A percentile compares a stretch with the other conserved stretches of the same genome.
These are phyloP conservation scores for Cheilosia urbana DNA, from an alignment of 2,888 invertebrate genomes.

Conservation along the genomic window DNA sequence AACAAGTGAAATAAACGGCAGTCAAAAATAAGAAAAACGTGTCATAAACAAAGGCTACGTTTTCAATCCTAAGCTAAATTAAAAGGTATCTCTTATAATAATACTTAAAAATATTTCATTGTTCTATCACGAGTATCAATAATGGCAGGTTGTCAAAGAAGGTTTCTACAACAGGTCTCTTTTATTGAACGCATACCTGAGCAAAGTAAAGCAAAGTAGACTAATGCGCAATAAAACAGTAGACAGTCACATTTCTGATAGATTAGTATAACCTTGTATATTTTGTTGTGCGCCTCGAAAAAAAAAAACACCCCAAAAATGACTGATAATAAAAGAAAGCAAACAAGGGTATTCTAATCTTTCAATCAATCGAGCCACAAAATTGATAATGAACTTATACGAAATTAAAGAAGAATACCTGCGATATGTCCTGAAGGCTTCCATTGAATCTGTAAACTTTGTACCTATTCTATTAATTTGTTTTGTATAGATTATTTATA, in stretches of 20 bases:
- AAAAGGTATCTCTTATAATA: background rate
- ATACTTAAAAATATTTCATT: slow-evolving; percentile 43
- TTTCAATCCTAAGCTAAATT: background rate
- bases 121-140: slow-evolving; percentile 49
- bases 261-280: too few species aligned
- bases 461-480: background rate
- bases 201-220: too few species aligned
- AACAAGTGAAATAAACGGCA: slow-evolving; percentile 17
- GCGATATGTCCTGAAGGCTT: background rate
- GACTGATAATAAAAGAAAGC: background rate
- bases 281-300: too few species aligned
- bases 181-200: too few species aligned
- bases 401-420: background rate
- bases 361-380: background rate
- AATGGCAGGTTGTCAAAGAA: too few species aligned
- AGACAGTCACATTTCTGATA: too few species aligned
- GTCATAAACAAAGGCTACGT: background rate
- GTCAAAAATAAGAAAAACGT: slow-evolving; percentile 2
- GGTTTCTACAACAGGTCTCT: too few species aligned
- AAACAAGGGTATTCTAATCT: background rate
- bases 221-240: too few species aligned
- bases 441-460: background rate
- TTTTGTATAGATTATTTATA: background rate
- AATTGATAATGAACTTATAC: background rate
- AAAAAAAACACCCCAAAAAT: too few species aligned